Evolutionary conservation across 2,113 vertebrate genomes (phyloP), one percentile per base, ranked within the genome.

Genomic region (Paralichthys olivaceus): DNA sequence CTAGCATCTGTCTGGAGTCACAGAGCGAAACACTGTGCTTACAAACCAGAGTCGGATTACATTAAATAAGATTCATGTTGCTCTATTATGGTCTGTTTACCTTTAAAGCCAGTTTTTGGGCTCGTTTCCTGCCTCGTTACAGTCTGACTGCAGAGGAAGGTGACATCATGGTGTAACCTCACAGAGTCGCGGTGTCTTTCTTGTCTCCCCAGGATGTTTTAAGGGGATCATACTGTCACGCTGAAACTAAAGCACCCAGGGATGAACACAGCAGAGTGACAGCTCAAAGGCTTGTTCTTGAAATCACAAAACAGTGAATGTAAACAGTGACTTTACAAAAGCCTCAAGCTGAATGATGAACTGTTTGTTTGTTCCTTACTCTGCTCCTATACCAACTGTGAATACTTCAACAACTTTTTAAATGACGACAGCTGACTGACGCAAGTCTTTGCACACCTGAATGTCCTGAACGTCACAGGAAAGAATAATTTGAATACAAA

Each of bases 161-260:
- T 77, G 61, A 45, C 54, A 75, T 58, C 57, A 32, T 72, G 34
- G 22, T 69, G 29, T 65, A 80, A 84, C 65, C 60, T 23, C 54
- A 25, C 34, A 62, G 57, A 69, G 51, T 76, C 59, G 20, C 20
- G 57, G 58, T 69, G 45, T 59, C 29, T 63, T 54, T 72, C 34
- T 37, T 74, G 63, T 73, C 49, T 69, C 75, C 69, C 77, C 47
- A 70, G 59, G 82, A 85, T 85, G 73, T 75, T 80, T 74, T 64
- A 47, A 22, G 68, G 64, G 53, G 77, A 86, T 86, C 77, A 79
- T 62, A 71, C 67, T 90, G 84, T 84, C 56, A 77, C 66, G 54
- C 32, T 51, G 37, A 12, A 12, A 40, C 11, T 13, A 13, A 40
- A 40, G 37, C 37, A 13, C 37, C 37, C 37, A 12, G 37, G 37